These are phyloP conservation scores for Zaprionus kolodkinae DNA, from an alignment of 1,140 invertebrate species.

Conservation along the genomic window DNA sequence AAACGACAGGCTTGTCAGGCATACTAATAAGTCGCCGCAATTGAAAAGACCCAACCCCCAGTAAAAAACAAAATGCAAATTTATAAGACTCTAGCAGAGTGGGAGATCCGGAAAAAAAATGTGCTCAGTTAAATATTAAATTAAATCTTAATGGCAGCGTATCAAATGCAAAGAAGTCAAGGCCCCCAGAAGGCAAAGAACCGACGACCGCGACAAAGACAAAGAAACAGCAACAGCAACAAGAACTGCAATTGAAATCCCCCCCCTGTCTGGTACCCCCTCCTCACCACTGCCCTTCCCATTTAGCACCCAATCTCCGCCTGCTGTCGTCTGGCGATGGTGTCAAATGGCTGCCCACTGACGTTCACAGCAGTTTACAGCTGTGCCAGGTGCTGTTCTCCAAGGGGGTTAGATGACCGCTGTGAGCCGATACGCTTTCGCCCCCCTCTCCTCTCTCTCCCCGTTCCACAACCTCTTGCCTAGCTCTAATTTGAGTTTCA, in stretches of 20 bases:
- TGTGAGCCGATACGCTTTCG: neutral
- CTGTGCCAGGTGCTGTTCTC: constrained; percentile 44
- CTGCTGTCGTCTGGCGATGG: constrained; percentile 32
- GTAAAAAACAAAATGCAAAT: constrained; percentile 40
- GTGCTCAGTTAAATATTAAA: constrained; percentile 57
- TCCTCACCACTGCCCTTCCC: neutral
- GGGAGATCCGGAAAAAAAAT: constrained; percentile 28
- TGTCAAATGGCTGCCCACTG: constrained; percentile 64
- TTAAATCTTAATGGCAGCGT: constrained; percentile 64
- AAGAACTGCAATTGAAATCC: constrained; percentile 55
- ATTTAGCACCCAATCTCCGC: neutral
- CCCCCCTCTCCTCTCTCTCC: neutral
- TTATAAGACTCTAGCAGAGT: constrained; percentile 22
- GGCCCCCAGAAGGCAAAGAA: constrained; percentile 31
- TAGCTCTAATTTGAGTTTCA: constrained; percentile 69
- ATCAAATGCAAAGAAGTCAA: constrained; percentile 76
- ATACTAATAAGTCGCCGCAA: constrained; percentile 66
- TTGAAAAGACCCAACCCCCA: constrained; percentile 26
- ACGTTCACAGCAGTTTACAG: constrained; percentile 14
- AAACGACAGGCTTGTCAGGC: constrained; percentile 45
- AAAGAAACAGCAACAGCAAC: constrained; percentile 59
- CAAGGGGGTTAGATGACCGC: constrained; percentile 47
- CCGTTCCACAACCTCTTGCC: neutral
- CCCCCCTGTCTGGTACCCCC: constrained; percentile 33
- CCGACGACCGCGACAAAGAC: constrained; percentile 20